Percentiles rank a stretch among this genome's conserved stretches.
These are phyloP conservation scores for Sitta europaea DNA, from an alignment of 2,113 vertebrate genomes.

Conservation along the genomic window DNA sequence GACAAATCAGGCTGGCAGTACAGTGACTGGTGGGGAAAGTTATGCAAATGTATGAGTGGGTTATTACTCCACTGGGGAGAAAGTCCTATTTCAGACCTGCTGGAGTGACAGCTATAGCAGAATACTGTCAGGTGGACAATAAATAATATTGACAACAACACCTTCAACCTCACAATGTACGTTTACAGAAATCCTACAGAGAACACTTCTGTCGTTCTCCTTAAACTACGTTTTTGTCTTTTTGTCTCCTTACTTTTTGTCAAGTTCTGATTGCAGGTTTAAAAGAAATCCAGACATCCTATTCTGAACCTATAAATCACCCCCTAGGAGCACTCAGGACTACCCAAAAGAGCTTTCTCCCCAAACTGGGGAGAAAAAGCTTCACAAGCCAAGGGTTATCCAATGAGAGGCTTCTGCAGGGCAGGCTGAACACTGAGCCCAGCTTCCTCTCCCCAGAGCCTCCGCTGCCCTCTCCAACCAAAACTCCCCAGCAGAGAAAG, in stretches of 20 bases:
- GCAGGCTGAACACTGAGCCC: neutral
- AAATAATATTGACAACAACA: constrained; percentile 50
- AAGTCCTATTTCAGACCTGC: constrained; percentile 67
- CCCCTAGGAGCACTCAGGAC: neutral
- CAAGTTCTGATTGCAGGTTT: neutral
- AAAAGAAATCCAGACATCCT: neutral
- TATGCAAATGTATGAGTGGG: constrained; percentile 50
- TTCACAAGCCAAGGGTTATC: neutral
- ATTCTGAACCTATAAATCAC: neutral
- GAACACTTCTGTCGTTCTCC: neutral
- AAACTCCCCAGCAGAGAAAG: neutral
- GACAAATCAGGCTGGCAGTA: constrained; percentile 8
- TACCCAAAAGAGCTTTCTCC: neutral
- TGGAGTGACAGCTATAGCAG: constrained; percentile 57
- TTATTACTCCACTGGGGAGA: constrained; percentile 40
- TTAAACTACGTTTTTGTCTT: neutral
- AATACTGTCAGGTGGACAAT: constrained; percentile 34
- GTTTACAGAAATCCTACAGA: neutral
- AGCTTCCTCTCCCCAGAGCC: neutral
- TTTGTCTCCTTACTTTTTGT: neutral
- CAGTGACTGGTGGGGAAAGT: constrained; percentile 41
- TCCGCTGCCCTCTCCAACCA: neutral
- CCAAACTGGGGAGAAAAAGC: neutral
- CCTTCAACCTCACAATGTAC: neutral
- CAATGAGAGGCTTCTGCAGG: neutral